A percentile compares a stretch with the other conserved stretches of the same genome.
These are phyloP conservation scores for Microplitis mediator DNA, from an alignment of 1,140 invertebrate species.

Conservation along the genomic window DNA sequence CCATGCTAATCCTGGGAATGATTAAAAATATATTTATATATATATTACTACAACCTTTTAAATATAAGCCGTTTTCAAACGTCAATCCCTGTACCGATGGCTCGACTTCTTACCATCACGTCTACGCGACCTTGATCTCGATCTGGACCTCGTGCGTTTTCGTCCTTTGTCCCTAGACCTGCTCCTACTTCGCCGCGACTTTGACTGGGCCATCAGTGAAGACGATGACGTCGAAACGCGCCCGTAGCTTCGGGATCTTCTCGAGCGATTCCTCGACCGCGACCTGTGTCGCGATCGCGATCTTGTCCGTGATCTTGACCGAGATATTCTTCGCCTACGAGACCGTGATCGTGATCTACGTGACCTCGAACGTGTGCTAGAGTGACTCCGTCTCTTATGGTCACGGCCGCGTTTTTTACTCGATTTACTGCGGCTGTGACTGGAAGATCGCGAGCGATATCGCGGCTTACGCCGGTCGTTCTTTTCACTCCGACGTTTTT, in stretches of 20 bases:
- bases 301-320: conserved; percentile 33
- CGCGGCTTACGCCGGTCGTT: conserved; percentile 20
- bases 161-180: conserved; percentile 37
- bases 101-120: conserved; percentile 60
- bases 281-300: conserved; percentile 38
- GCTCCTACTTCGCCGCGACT: conserved; percentile 7
- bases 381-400: conserved; percentile 12
- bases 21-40: not conserved
- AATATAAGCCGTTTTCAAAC: conserved; percentile 30
- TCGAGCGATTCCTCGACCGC: conserved; percentile 18
- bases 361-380: conserved; percentile 44
- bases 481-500: conserved; percentile 41
- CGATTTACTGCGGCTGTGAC: not conserved
- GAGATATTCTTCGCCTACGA: conserved; percentile 2
- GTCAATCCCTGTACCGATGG: conserved; percentile 60
- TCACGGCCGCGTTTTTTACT: not conserved
- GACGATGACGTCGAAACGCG: conserved; percentile 42
- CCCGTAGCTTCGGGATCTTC: conserved; percentile 23
- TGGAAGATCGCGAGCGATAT: conserved; percentile 14
- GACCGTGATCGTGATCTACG: conserved; percentile 48
- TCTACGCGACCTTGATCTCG: conserved; percentile 45
- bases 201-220: conserved; percentile 37
- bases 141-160: conserved; percentile 49
- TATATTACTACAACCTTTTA: conserved; percentile 55
- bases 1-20: not conserved